These are phyloP conservation scores for Dasysyrphus tricinctus DNA, from an alignment of 2,888 invertebrate genomes.

Conservation along the genomic window DNA sequence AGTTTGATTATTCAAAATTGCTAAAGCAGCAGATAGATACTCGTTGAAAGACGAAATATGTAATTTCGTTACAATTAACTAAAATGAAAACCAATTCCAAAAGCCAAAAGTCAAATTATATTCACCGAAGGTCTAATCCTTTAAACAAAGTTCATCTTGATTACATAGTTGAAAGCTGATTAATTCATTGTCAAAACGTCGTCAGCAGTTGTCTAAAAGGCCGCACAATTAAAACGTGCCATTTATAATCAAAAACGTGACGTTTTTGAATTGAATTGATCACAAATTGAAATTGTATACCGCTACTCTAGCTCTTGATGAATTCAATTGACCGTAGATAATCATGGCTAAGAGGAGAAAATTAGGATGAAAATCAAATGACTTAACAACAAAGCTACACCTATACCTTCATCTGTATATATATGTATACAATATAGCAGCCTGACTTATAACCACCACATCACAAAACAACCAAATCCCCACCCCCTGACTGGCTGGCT, in stretches of 20 bases:
- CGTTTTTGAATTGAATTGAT: constrained; percentile 16
- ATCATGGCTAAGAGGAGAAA: constrained; percentile 21
- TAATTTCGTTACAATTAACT: too few species aligned
- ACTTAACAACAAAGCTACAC: neutral
- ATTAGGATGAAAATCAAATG: constrained; percentile 31
- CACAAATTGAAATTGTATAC: constrained; percentile 19
- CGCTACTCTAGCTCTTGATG: constrained; percentile 8
- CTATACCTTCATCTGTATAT: neutral
- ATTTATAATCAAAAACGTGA: constrained; percentile 25
- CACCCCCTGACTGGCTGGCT: neutral
- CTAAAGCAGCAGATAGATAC: too few species aligned
- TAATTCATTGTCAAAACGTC: constrained; percentile 25
- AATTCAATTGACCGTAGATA: constrained; percentile 49
- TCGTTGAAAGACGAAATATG: too few species aligned
- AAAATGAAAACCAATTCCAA: too few species aligned
- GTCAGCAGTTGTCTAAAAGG: neutral
- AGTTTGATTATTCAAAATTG: too few species aligned
- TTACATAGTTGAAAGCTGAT: constrained; percentile 9
- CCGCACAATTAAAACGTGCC: constrained; percentile 5
- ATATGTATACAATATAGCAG: neutral
- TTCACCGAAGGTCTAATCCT: neutral
- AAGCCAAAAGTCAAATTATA: neutral
- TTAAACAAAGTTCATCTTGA: neutral
- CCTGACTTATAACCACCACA: neutral
- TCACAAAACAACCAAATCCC: constrained; percentile 1